Percentiles rank a stretch among this genome's conserved stretches.
These are phyloP conservation scores for Tetragnatha montana DNA, from an alignment of 2,888 invertebrate genomes.

Conservation along the genomic window DNA sequence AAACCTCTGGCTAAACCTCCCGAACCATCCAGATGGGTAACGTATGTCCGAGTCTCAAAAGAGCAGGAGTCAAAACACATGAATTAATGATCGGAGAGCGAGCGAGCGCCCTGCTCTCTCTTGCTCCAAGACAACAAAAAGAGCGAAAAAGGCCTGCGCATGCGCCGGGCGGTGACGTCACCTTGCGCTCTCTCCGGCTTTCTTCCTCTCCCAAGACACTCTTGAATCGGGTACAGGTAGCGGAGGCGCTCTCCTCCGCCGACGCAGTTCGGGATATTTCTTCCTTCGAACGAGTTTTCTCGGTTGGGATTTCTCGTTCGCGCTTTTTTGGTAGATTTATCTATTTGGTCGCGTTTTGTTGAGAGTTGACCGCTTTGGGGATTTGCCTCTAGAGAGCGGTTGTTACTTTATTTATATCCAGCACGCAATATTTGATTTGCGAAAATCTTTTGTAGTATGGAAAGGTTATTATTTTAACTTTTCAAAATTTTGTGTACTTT, in stretches of 20 bases:
- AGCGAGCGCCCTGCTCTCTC: neutral
- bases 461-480: too few relatives aligned
- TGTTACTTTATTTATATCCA: too few relatives aligned
- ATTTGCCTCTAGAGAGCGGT: too few relatives aligned
- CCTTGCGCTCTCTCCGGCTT: conserved; percentile 2
- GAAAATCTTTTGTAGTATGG: too few relatives aligned
- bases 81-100: neutral
- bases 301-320: too few relatives aligned
- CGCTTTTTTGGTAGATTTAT: too few relatives aligned
- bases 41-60: neutral
- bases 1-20: neutral
- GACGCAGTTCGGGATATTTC: neutral
- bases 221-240: conserved; percentile 13
- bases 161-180: conserved; percentile 54
- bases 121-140: neutral
- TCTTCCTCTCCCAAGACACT: neutral
- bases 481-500: too few relatives aligned
- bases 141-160: conserved; percentile 1
- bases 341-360: too few relatives aligned
- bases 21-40: neutral
- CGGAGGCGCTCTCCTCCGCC: conserved; percentile 30
- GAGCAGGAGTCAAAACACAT: neutral
- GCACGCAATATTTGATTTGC: too few relatives aligned
- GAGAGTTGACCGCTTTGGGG: too few relatives aligned
- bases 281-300: too few relatives aligned